Evolutionary conservation across 1,140 invertebrate genomes (phyloP).

Genomic region (Dreissena rostriformis): DNA sequence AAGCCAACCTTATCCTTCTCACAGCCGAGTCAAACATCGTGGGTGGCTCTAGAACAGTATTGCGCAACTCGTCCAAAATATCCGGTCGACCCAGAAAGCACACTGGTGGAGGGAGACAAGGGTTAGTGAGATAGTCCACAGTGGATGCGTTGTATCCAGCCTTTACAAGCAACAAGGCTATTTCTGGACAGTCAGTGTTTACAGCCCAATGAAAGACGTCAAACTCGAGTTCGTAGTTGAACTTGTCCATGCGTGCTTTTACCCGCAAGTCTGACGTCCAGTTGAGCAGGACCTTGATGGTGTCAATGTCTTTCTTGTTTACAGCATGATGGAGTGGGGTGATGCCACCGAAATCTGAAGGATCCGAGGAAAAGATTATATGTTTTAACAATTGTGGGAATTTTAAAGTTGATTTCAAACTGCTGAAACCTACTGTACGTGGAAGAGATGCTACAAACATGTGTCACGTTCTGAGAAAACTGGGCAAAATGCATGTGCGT

Average conservation of each 20-base stretch:
- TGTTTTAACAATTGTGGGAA: too few relatives aligned
- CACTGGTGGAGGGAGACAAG: background rate
- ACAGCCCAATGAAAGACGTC: constrained; percentile 34
- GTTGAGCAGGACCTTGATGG: constrained; percentile 31
- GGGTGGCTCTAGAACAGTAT: background rate
- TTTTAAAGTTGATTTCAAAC: too few relatives aligned
- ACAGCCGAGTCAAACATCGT: constrained; percentile 18
- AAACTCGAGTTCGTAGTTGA: constrained; percentile 28
- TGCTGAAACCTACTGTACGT: too few relatives aligned
- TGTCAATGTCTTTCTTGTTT: constrained; percentile 34
- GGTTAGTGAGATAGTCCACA: constrained; percentile 25
- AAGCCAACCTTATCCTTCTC: background rate
- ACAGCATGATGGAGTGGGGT: constrained; percentile 28
- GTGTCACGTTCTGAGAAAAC: too few relatives aligned
- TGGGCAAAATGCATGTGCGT: too few relatives aligned
- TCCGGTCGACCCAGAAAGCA: constrained; percentile 38
- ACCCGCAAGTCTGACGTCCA: constrained; percentile 31
- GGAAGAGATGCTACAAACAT: too few relatives aligned
- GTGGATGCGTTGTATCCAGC: constrained; percentile 33
- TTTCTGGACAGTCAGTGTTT: constrained; percentile 29
- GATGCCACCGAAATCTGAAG: constrained; percentile 53
- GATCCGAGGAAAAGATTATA: too few relatives aligned
- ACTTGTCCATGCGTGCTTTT: constrained; percentile 33
- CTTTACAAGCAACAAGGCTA: constrained; percentile 27
- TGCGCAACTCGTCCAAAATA: constrained; percentile 37